Conservation (phyloP, 2,113 vertebrate species). For the Antennarius striatus region DNA sequence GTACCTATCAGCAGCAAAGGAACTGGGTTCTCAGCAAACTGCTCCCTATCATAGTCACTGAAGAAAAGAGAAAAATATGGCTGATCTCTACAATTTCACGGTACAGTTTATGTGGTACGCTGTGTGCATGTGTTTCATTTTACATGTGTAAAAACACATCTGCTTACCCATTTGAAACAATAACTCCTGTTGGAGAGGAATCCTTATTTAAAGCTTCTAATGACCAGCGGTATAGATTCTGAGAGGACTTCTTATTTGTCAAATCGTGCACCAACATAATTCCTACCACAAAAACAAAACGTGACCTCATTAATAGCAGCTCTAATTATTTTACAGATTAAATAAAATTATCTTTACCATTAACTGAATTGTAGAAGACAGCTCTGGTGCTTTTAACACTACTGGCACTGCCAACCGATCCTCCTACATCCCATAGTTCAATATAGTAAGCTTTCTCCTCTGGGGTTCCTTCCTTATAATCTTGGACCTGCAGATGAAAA, state of each 20-base stretch:
- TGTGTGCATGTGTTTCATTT: too few relatives aligned
- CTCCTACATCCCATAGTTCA: slow-evolving; percentile 97
- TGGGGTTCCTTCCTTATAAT: slow-evolving; percentile 97
- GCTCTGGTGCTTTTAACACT: slow-evolving; percentile 96
- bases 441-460: slow-evolving; percentile 97
- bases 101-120: too few relatives aligned
- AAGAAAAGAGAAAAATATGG: slow-evolving; percentile 21
- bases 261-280: slow-evolving; percentile 97
- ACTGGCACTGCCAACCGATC: slow-evolving; percentile 92
- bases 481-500: slow-evolving; percentile 84
- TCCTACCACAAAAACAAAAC: slow-evolving; percentile 71
- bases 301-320: not conserved
- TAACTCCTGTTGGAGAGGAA: slow-evolving; percentile 89
- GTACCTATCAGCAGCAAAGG: slow-evolving; percentile 95
- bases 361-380: slow-evolving; percentile 96
- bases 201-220: slow-evolving; percentile 94
- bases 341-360: slow-evolving; percentile 79
- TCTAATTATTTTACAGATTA: not conserved
- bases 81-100: not conserved
- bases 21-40: slow-evolving; percentile 95
- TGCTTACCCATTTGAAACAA: slow-evolving; percentile 91
- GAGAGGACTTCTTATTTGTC: slow-evolving; percentile 98
- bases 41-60: slow-evolving; percentile 95
- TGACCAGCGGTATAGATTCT: slow-evolving; percentile 97
- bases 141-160: not conserved